Base-by-base conservation (phyloP, 2,797 vertebrate species). In the Thunnus albacares region DNA sequence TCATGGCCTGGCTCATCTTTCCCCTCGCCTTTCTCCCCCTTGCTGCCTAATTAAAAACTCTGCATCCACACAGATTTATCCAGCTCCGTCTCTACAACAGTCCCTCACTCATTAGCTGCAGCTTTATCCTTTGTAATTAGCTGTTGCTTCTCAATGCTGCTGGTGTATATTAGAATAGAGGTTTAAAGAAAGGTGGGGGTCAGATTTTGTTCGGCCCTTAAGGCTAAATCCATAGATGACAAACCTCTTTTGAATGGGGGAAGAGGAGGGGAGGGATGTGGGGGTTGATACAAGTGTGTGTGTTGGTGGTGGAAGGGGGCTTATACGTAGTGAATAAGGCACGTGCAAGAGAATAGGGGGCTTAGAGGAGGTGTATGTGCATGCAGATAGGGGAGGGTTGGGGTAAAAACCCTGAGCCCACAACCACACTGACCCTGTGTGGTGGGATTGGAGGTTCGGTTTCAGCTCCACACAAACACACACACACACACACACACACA, bases 61-160 rank as follows among this genome's bases (percentile, higher is more conserved):
- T 70, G 72, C 79, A 86, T 78, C 80, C 64, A 81, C 26, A 71
- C 85, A 81, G 69, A 82, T 87, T 80, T 79, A 82, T 47, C 57
- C 63, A 33, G 43, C 33, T 71, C 59, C 13, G 45, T 64, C 79
- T 71, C 68, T 8, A 66, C 68, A 74, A 24, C 81, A 33, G 63
- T 43, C 61, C 84, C 79, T 73, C 71, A 43, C 76, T 89, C 84
- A 90, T 92, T 87, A 89, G 77, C 83, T 20, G 13, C 14, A 41
- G 87, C 71, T 71, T 82, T 79, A 89, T 86, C 78, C 90, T 82
- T 85, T 89, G 71, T 90, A 91, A 93, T 94, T 90, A 92, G 83
- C 77, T 72, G 70, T 67, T 69, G 78, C 77, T 60, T 69, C 82
- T 87, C 79, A 79, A 83, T 81, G 72, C 77, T n/a, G 63, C 79